Conservation (phyloP, 2,797 vertebrate genomes). For the Chanos chanos region DNA sequence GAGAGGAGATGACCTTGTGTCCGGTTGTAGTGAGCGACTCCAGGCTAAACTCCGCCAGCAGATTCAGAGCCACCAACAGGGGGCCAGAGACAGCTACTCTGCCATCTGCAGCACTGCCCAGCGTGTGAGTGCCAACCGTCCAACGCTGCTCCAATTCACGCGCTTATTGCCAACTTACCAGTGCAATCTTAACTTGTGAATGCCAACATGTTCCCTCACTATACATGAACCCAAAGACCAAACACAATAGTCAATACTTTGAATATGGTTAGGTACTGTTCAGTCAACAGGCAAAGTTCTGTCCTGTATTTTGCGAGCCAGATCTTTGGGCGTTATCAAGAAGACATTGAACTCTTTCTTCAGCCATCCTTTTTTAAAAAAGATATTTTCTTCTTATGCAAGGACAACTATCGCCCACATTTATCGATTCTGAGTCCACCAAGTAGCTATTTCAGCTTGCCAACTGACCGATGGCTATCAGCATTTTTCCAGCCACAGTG, state of each 20-base stretch:
- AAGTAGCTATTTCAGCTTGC: too few species aligned
- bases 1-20: conserved; percentile 82
- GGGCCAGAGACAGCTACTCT: conserved; percentile 92
- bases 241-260: background rate
- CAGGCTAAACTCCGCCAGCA: conserved; percentile 88
- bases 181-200: too few species aligned
- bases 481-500: background rate
- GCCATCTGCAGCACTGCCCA: conserved; percentile 97
- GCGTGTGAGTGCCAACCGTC: conserved; percentile 76
- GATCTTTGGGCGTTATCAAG: too few species aligned
- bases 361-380: too few species aligned
- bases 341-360: too few species aligned
- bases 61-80: conserved; percentile 87
- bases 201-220: too few species aligned
- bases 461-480: background rate
- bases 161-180: background rate
- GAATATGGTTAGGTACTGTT: too few species aligned
- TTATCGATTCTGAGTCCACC: too few species aligned
- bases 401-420: too few species aligned
- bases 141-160: conserved; percentile 18
- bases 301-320: too few species aligned
- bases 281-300: too few species aligned
- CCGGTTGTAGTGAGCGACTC: conserved; percentile 83
- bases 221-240: background rate
- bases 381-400: too few species aligned